A percentile compares a stretch with the other conserved stretches of the same genome.
Evolutionary conservation across 2,113 vertebrate genomes (phyloP).

Genomic region (Leuciscus idus): DNA sequence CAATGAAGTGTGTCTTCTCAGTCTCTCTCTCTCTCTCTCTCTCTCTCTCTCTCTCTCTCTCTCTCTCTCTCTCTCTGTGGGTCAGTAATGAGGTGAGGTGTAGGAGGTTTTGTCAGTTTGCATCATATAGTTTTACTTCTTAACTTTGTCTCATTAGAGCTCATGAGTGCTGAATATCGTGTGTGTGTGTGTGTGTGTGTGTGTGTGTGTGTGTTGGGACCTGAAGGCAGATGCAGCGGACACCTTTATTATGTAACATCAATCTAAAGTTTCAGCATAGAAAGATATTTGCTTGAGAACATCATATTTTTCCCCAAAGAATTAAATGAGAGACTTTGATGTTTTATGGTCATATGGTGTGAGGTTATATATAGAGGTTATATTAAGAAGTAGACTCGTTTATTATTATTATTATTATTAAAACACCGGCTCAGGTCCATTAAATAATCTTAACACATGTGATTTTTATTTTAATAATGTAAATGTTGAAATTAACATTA

Average conservation of each 20-base stretch:
- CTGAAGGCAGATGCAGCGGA: too few species aligned
- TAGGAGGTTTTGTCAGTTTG: constrained; percentile 42
- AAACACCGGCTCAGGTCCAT: too few species aligned
- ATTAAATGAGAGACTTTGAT: neutral
- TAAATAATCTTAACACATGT: too few species aligned
- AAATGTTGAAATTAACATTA: too few species aligned
- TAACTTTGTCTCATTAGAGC: constrained; percentile 28
- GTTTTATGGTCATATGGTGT: neutral
- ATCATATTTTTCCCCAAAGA: neutral
- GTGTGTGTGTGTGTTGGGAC: too few species aligned
- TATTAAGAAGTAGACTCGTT: too few species aligned
- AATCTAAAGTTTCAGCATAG: constrained; percentile 3
- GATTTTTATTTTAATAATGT: too few species aligned
- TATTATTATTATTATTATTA: too few species aligned
- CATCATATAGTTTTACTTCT: constrained; percentile 33
- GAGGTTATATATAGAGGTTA: neutral
- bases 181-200: neutral
- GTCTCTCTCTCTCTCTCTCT: constrained; percentile 46
- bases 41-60: constrained; percentile 43
- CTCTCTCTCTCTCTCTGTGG: constrained; percentile 39
- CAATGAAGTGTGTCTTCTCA: constrained; percentile 72
- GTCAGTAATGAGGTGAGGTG: constrained; percentile 13
- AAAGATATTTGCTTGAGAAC: neutral
- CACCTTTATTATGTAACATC: constrained; percentile 26
- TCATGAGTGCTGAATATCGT: neutral